phyloP scores from a whole-genome alignment of 1,140 invertebrate species.

The Hyphantria cunea region DNA sequence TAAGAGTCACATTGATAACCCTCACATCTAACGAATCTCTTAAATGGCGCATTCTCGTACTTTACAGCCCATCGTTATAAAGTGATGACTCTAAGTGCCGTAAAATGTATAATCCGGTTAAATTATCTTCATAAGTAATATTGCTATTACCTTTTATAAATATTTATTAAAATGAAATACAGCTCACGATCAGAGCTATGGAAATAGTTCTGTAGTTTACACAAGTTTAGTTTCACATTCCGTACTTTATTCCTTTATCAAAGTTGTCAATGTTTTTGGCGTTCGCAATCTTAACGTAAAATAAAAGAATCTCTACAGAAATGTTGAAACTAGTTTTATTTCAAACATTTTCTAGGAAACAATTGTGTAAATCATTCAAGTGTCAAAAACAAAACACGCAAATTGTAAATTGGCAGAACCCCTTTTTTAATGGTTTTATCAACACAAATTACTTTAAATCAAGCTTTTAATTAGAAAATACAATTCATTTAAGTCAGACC shows the following conservation, averaged over 20 bases:
- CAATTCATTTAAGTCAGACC: too few relatives aligned
- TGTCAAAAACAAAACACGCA: neutral
- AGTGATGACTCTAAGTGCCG: conserved; percentile 5
- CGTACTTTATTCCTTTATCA: neutral
- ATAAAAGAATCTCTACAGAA: neutral
- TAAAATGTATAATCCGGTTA: conserved; percentile 14
- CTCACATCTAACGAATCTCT: neutral
- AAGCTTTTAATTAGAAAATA: too few relatives aligned
- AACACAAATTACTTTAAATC: too few relatives aligned
- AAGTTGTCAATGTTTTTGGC: conserved; percentile 6
- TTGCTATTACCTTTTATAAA: neutral
- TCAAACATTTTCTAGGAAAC: neutral
- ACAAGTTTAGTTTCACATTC: too few relatives aligned
- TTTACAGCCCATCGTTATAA: conserved; percentile 4
- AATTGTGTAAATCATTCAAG: neutral
- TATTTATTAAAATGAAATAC: neutral
- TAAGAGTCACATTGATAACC: too few relatives aligned
- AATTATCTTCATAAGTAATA: conserved; percentile 10
- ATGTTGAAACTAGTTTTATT: conserved; percentile 1
- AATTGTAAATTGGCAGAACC: too few relatives aligned
- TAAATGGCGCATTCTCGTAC: conserved; percentile 7
- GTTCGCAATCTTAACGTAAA: neutral
- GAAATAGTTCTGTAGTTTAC: neutral
- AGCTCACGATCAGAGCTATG: neutral
- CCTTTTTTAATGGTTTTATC: too few relatives aligned